Base-by-base conservation (phyloP, 2,797 vertebrate species). In the Lophotriccus pileatus region DNA sequence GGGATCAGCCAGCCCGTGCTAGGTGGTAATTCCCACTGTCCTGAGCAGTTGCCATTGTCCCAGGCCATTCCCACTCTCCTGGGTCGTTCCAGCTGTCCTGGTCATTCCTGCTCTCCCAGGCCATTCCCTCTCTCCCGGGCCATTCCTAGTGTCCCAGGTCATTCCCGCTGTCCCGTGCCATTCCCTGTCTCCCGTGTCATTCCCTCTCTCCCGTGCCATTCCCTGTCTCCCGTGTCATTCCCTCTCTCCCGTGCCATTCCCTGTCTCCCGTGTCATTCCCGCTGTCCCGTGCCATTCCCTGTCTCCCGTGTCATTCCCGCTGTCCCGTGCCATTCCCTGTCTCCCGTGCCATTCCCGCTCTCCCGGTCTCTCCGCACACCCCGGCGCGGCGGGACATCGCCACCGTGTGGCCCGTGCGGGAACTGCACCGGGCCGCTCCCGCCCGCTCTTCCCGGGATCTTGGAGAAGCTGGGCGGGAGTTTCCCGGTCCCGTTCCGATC, bases 31-130 rank as follows among this genome's bases (percentile, higher is more conserved):
- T 77, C 12, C 63, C 3, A 6, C 46, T 67, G 62, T 5, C 44
- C 13, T 0, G 1, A 12, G 18, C 8, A 10, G 6, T 52, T 37
- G 5, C 5, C 1, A 1, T 37, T 70, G 17, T 6, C 4, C 36
- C 1, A 2, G 7, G 2, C 5, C 10, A 2, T 53, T 53, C 49
- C 13, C 11, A 8, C 18, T 46, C 46, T 23, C 23, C 34, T 0
- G 1, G 0, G 2, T 2, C 9, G 0, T 64, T 63, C 22, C 55
- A 14, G 7, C 27, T 34, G 17, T n/a, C 67, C 20, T 34, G 7
- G 4, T 28, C 4, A 1, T 43, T 36, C 52, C 32, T 4, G 1
- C 1, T n/a, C 2, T 28, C 50, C 52, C 11, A 2, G 0, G 12
- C 18, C 27, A 14, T 58, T 28, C 62, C 50, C 18, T 6, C 1